Conservation (phyloP, 2,888 invertebrate genomes). For the Anarsia innoxiella region DNA sequence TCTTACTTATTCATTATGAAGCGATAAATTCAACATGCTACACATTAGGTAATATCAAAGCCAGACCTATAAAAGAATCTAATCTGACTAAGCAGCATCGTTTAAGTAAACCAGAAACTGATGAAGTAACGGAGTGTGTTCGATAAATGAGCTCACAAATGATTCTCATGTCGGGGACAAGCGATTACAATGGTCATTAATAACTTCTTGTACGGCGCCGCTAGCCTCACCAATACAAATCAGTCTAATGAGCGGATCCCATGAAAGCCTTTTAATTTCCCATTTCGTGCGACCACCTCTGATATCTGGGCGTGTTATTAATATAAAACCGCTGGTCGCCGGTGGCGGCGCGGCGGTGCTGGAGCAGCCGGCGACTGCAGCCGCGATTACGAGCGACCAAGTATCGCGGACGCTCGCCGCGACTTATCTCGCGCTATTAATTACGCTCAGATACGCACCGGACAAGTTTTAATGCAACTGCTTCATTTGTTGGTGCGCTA, state of each 20-base stretch:
- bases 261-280: conserved; percentile 74
- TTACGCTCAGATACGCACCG: conserved; percentile 66
- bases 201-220: conserved; percentile 62
- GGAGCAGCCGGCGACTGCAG: conserved; percentile 51
- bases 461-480: conserved; percentile 74
- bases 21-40: neutral
- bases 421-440: conserved; percentile 71
- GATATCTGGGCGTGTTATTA: conserved; percentile 70
- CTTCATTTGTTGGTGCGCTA: conserved; percentile 66
- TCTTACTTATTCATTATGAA: too few species aligned
- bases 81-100: conserved; percentile 15
- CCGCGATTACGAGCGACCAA: conserved; percentile 50
- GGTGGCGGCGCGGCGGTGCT: conserved; percentile 46
- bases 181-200: conserved; percentile 61
- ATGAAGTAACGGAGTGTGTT: conserved; percentile 32
- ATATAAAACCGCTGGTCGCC: conserved; percentile 57
- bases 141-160: conserved; percentile 51
- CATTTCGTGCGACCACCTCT: conserved; percentile 63
- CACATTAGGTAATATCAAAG: conserved; percentile 2
- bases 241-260: conserved; percentile 66
- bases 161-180: conserved; percentile 48
- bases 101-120: conserved; percentile 33
- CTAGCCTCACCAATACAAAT: conserved; percentile 57
- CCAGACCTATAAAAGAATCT: conserved; percentile 14
- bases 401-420: conserved; percentile 53